A percentile compares a stretch with the other conserved stretches of the same genome.
Conservation (phyloP, 2,888 invertebrate genomes). For the Reticulitermes lucifugus region DNA sequence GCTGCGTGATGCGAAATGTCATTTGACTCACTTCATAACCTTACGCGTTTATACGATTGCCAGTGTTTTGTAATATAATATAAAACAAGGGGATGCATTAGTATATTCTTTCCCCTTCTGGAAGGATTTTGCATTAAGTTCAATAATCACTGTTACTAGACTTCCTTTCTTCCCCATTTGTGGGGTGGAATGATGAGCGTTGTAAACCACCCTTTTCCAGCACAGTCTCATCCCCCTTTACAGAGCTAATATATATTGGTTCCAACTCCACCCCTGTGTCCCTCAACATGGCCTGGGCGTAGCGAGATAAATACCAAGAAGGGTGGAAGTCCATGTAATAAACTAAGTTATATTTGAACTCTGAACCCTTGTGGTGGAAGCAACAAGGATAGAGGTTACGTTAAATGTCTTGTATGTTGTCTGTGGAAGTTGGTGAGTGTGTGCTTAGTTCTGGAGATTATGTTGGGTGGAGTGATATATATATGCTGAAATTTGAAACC, state of each 20-base stretch:
- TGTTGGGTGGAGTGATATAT: neutral
- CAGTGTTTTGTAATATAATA: neutral
- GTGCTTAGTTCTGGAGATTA: neutral
- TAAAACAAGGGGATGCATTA: neutral
- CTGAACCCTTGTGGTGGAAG: slow-evolving; percentile 24
- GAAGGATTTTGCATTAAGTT: neutral
- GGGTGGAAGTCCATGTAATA: slow-evolving; percentile 26
- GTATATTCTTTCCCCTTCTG: neutral
- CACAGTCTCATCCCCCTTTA: neutral
- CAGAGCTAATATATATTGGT: slow-evolving; percentile 18
- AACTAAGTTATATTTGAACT: slow-evolving; percentile 32
- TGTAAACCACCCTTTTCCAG: slow-evolving; percentile 1
- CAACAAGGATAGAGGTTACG: neutral
- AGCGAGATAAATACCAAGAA: slow-evolving; percentile 32
- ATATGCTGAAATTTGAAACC: neutral
- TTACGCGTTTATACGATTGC: neutral
- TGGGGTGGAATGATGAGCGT: slow-evolving; percentile 2
- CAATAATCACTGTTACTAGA: slow-evolving; percentile 6
- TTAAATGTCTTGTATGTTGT: slow-evolving; percentile 20
- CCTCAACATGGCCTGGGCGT: slow-evolving; percentile 12
- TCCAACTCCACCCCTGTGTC: neutral
- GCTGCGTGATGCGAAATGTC: no score
- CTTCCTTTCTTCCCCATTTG: slow-evolving; percentile 11
- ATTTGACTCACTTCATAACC: no score
- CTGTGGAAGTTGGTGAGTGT: neutral